Conservation (phyloP, 2,113 vertebrate genomes). For the Arothron firmamentum region DNA sequence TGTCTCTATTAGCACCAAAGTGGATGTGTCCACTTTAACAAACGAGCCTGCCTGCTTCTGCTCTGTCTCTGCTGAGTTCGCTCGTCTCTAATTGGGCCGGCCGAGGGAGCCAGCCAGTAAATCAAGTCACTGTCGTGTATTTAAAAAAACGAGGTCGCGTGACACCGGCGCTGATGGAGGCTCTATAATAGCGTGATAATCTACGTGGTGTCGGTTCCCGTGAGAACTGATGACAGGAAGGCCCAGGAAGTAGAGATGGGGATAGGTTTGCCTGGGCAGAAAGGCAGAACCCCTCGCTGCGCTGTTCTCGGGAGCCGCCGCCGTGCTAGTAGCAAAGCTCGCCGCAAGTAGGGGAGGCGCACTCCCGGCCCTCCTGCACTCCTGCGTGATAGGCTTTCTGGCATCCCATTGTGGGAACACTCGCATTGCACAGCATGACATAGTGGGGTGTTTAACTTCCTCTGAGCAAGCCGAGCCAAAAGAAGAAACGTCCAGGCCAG, state of each 20-base stretch:
- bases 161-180: constrained; percentile 30
- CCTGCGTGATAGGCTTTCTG: constrained; percentile 23
- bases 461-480: constrained; percentile 12
- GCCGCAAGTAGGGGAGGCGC: constrained; percentile 22
- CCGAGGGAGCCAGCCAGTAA: constrained; percentile 30
- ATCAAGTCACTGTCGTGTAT: constrained; percentile 47
- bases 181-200: constrained; percentile 24
- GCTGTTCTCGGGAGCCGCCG: not conserved
- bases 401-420: constrained; percentile 22
- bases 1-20: constrained; percentile 51
- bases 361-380: constrained; percentile 41
- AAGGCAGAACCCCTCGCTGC: not conserved
- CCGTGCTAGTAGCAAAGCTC: not conserved
- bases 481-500: constrained; percentile 22
- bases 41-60: constrained; percentile 38
- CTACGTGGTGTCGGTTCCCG: constrained; percentile 48
- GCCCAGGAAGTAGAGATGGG: not conserved
- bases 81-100: constrained; percentile 44
- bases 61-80: constrained; percentile 27
- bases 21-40: constrained; percentile 39
- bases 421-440: constrained; percentile 22
- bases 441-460: constrained; percentile 42
- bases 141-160: constrained; percentile 53
- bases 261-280: not conserved
- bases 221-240: constrained; percentile 25